A percentile compares a stretch with the other conserved stretches of the same genome.
Evolutionary conservation across 2,888 invertebrate species (phyloP).

Genomic region (Lamellibrachia columna): DNA sequence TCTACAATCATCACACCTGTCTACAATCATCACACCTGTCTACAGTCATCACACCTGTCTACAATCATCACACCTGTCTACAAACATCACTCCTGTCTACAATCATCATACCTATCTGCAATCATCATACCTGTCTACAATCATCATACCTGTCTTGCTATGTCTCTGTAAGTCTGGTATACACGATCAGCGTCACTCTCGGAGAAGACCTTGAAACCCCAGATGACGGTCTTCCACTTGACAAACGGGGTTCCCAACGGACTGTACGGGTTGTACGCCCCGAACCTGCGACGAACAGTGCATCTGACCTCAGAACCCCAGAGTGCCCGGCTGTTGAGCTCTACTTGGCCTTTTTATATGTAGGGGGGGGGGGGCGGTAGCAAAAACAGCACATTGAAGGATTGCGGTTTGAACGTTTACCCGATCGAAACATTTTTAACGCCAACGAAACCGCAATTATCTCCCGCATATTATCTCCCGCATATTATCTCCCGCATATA

Average conservation of each 20-base stretch:
- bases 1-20: too few species aligned
- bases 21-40: too few species aligned
- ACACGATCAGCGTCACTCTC: background rate
- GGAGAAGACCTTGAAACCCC: background rate
- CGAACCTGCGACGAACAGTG: background rate
- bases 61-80: too few species aligned
- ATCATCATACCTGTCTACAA: background rate
- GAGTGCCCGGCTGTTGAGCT: background rate
- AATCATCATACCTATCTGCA: background rate
- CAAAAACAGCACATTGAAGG: too few species aligned
- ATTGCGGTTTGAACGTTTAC: too few species aligned
- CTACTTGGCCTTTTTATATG: background rate
- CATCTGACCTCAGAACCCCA: background rate
- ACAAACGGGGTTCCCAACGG: background rate
- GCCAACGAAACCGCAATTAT: too few species aligned
- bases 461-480: too few species aligned
- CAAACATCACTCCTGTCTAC: too few species aligned
- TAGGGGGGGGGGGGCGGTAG: too few species aligned
- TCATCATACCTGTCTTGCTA: background rate
- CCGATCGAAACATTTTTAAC: too few species aligned
- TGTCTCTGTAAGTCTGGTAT: background rate
- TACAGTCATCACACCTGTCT: too few species aligned
- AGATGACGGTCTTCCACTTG: background rate
- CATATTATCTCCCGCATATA: too few species aligned
- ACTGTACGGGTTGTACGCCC: background rate